Conservation (phyloP, 1,140 invertebrate species). For the Maconellicoccus hirsutus region DNA sequence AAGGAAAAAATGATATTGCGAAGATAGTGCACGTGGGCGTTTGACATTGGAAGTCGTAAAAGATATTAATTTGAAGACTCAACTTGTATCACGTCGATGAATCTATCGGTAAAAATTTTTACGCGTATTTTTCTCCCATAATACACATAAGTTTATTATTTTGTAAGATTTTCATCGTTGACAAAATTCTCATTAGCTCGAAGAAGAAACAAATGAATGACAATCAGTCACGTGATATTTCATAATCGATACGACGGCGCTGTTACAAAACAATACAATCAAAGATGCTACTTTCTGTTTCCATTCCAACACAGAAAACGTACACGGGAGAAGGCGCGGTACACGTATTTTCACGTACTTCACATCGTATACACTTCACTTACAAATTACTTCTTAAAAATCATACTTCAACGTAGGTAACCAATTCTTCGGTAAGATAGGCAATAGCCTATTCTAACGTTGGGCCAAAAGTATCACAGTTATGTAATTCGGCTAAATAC, state of each 20-base stretch:
- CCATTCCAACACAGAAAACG: neutral
- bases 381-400: no score
- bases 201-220: neutral
- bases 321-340: neutral
- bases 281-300: constrained; percentile 2
- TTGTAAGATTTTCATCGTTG: no score
- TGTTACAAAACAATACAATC: neutral
- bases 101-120: no score
- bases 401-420: neutral
- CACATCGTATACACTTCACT: no score
- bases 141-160: no score
- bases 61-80: no score
- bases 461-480: neutral
- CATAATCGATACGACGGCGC: neutral
- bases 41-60: no score
- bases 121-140: no score
- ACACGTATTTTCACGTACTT: no score
- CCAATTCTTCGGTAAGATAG: neutral
- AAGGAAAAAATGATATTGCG: no score
- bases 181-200: neutral
- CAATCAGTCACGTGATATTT: neutral
- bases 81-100: no score
- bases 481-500: neutral
- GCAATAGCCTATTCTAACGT: neutral
- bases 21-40: no score